Evolutionary conservation across 2,888 invertebrate species (phyloP).

Genomic region (Oxyteleia sp.): DNA sequence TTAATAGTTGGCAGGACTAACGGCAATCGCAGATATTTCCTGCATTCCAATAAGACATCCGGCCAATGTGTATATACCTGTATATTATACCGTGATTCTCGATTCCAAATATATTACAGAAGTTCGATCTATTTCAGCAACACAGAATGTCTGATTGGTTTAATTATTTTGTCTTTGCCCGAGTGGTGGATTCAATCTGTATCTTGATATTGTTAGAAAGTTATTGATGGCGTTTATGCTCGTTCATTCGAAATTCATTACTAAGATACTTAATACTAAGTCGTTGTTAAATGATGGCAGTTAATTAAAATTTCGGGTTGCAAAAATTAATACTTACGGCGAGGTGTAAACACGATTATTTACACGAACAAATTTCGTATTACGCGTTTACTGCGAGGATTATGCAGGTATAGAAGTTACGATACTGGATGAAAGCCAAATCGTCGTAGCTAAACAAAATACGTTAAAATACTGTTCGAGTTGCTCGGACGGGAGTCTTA

Average conservation of each 20-base stretch:
- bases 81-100: conserved; percentile 39
- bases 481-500: conserved; percentile 1
- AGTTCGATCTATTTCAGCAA: conserved; percentile 48
- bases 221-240: conserved; percentile 8
- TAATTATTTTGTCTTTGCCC: conserved; percentile 51
- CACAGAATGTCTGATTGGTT: conserved; percentile 51
- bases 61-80: conserved; percentile 10
- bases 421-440: conserved; percentile 36
- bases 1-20: conserved; percentile 40
- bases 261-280: conserved; percentile 5
- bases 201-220: conserved; percentile 15
- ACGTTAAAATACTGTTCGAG: conserved; percentile 32
- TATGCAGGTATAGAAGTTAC: conserved; percentile 40
- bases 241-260: background rate
- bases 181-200: conserved; percentile 20
- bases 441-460: conserved; percentile 19
- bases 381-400: conserved; percentile 21
- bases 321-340: conserved; percentile 15
- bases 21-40: conserved; percentile 44
- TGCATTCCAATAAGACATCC: conserved; percentile 44
- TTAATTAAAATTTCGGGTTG: background rate
- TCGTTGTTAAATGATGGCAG: too few species aligned
- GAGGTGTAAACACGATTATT: conserved; percentile 7
- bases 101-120: conserved; percentile 44
- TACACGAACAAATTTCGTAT: conserved; percentile 30